Base-by-base conservation (phyloP, 2,888 invertebrate genomes). In the Cryptocephalus primarius region DNA sequence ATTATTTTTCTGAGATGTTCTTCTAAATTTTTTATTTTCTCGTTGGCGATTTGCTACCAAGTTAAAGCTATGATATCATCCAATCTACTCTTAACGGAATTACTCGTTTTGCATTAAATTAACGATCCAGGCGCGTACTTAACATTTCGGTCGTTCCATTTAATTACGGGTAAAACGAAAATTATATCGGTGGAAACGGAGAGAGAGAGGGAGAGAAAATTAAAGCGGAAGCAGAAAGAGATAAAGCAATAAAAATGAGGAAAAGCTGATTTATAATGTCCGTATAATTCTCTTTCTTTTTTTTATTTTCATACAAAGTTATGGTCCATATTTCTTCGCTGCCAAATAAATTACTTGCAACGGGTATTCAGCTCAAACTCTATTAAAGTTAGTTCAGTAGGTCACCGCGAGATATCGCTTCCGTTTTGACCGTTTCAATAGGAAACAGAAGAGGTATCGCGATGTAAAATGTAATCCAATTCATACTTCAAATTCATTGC, bases 251-350 rank as follows among this genome's bases (percentile, higher is more conserved):
- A 70, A 69, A 69, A 68, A 68, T 66, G 66, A 65, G 65, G 60
- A 61, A 63, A 60, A 62, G 61, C 64, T 69, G 70, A 70, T 70
- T 70, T 70, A 70, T 68, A 68, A 67, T 66, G 68, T 68, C 65
- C 66, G 61, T 67, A 70, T 71, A 70, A 71, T 70, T 71, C 70
- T 22, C 22, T 22, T 6, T 22, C 22, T 22, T 6, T 70, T 69
- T 69, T 70, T 70, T 70, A 71, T 71, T 70, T 70, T 69, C 70
- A 69, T 70, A 68, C 68, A 66, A 68, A 69, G 68, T 71, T 70
- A 70, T 70, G 68, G 69, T 63, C 67, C 66, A 69, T 70, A 69
- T 69, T 69, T 70, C 69, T 69, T 63, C 55, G 61, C 67, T 67
- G 70, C 65, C 70, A 68, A 68, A 70, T 71, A 70, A 71, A 71